phyloP scores from a whole-genome alignment of 2,113 vertebrate species.

The Pangasianodon hypophthalmus region DNA sequence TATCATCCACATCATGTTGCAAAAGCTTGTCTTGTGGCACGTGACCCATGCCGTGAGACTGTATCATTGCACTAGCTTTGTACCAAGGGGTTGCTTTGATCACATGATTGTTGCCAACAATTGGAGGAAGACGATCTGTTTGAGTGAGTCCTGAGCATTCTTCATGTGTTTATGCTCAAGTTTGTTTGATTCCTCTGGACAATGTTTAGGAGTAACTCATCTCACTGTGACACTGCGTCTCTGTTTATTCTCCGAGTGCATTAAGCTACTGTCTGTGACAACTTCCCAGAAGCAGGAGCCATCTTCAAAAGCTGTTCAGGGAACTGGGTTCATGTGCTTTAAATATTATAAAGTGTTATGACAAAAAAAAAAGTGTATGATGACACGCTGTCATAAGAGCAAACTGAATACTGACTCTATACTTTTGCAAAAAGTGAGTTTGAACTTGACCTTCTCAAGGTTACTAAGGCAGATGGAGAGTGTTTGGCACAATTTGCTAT shows the following conservation, averaged over 20 bases:
- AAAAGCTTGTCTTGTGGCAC: neutral
- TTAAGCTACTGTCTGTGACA: conserved; percentile 5
- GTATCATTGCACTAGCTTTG: conserved; percentile 25
- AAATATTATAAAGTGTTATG: conserved; percentile 11
- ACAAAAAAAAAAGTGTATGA: neutral
- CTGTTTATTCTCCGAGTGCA: conserved; percentile 26
- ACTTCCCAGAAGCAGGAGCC: conserved; percentile 15
- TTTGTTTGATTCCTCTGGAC: conserved; percentile 28
- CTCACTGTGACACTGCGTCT: neutral
- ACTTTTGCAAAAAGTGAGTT: neutral
- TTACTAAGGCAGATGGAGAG: neutral
- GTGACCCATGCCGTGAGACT: neutral
- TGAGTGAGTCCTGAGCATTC: conserved; percentile 14
- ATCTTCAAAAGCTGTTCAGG: neutral
- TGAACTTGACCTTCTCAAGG: neutral
- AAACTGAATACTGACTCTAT: neutral
- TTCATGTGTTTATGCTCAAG: conserved; percentile 34
- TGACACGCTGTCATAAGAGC: neutral
- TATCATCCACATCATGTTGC: neutral
- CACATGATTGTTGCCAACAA: conserved; percentile 35
- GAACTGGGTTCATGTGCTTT: neutral
- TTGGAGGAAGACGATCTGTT: conserved; percentile 38
- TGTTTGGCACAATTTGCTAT: neutral
- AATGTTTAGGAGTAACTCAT: neutral
- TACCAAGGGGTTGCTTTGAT: conserved; percentile 29